Conservation (phyloP, 2,797 vertebrate species). For the Prunella strophiata region DNA sequence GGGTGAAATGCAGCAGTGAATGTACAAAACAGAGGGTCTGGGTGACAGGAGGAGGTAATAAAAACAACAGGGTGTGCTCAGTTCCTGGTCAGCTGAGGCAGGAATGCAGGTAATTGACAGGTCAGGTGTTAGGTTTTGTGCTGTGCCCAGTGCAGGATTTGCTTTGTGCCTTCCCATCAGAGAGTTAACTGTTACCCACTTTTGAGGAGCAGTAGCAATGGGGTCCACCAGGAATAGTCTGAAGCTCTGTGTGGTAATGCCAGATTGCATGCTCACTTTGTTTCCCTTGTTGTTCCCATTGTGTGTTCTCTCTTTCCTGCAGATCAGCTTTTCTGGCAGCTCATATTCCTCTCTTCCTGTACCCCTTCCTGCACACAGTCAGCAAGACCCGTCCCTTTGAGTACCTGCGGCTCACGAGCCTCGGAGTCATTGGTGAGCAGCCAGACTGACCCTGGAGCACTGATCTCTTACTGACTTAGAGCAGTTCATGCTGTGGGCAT, state of each 20-base stretch:
- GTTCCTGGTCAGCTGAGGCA: neutral
- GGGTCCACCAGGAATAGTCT: neutral
- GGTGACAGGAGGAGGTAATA: neutral
- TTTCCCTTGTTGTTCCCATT: neutral
- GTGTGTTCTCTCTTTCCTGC: conserved; percentile 22
- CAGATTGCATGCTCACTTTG: neutral
- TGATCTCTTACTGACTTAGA: neutral
- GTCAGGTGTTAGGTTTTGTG: neutral
- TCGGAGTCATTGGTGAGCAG: conserved; percentile 93
- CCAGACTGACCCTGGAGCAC: neutral
- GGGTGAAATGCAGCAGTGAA: neutral
- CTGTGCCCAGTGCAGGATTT: neutral
- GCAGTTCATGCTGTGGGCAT: neutral
- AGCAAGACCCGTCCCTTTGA: conserved; percentile 98
- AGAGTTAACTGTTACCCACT: neutral
- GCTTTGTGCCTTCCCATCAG: neutral
- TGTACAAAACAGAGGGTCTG: neutral
- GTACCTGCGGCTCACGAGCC: conserved; percentile 95
- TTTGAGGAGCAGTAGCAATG: neutral
- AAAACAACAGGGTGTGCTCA: neutral
- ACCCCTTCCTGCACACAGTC: conserved; percentile 97
- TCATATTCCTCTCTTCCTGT: conserved; percentile 90
- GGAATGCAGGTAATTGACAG: neutral
- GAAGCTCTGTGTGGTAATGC: neutral
- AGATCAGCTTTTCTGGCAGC: conserved; percentile 90